Evolutionary conservation across 2,797 vertebrate genomes (phyloP).

Genomic region (Sebastes wilsoni): DNA sequence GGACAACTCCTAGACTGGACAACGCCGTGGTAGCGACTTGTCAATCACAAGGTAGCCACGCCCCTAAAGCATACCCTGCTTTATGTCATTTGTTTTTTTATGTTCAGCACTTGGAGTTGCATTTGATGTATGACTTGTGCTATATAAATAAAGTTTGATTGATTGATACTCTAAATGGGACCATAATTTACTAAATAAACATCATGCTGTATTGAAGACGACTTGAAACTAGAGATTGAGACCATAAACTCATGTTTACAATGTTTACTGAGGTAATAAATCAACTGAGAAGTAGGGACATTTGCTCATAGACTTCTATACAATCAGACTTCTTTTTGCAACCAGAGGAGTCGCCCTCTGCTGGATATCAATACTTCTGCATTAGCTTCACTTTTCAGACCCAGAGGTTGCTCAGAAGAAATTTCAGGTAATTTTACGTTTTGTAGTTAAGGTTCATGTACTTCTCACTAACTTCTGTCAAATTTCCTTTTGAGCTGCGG

Average conservation of each 20-base stretch:
- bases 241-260: background rate
- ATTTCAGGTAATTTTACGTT: background rate
- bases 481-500: background rate
- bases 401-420: background rate
- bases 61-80: no score
- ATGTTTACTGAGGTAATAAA: background rate
- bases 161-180: no score
- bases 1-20: no score
- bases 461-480: background rate
- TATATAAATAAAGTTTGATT: no score
- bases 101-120: no score
- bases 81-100: no score
- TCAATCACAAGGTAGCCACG: no score
- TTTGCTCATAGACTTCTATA: background rate
- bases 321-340: no score
- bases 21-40: no score
- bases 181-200: no score
- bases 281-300: rapidly evolving
- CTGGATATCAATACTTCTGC: background rate
- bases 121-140: no score
- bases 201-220: background rate
- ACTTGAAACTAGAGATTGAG: background rate
- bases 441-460: background rate
- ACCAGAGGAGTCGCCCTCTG: background rate
- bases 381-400: background rate